These are phyloP conservation scores for Oreochromis spilurus DNA, from an alignment of 2,113 vertebrate species.

Conservation along the genomic window DNA sequence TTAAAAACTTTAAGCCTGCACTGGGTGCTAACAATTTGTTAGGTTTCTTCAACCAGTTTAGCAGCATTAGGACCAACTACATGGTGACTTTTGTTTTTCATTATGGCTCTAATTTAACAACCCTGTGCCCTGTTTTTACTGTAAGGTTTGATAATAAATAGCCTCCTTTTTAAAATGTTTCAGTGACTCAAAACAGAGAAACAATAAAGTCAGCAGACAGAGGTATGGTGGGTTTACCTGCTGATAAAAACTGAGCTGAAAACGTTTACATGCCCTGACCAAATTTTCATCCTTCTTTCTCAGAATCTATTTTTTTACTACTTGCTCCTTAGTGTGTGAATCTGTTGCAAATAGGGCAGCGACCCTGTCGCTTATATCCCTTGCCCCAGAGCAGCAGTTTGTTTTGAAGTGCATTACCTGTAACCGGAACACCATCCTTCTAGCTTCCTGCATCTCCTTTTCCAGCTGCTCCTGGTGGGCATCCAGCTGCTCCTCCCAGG, in stretches of 20 bases:
- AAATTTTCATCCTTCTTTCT: background rate
- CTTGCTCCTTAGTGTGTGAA: background rate
- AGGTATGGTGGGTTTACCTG: background rate
- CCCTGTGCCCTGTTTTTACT: background rate
- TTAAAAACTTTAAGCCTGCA: background rate
- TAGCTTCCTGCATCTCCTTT: constrained; percentile 95
- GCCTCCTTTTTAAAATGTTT: background rate
- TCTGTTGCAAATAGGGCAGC: background rate
- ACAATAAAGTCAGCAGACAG: background rate
- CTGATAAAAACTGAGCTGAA: background rate
- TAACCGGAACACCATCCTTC: constrained; percentile 93
- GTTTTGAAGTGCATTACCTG: constrained; percentile 74
- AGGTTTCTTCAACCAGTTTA: background rate
- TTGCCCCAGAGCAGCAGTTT: background rate
- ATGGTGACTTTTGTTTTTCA: background rate
- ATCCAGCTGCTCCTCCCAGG: constrained; percentile 94
- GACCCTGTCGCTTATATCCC: background rate
- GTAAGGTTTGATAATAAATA: background rate
- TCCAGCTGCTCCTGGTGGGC: constrained; percentile 94
- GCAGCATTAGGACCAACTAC: background rate
- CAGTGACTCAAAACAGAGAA: background rate
- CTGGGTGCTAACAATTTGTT: background rate
- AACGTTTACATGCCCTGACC: background rate
- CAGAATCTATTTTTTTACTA: background rate
- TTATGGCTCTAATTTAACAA: background rate